Evolutionary conservation across 2,888 invertebrate genomes (phyloP), one percentile per base, ranked within the genome.

Genomic region (Scrobipalpa atriplicella): DNA sequence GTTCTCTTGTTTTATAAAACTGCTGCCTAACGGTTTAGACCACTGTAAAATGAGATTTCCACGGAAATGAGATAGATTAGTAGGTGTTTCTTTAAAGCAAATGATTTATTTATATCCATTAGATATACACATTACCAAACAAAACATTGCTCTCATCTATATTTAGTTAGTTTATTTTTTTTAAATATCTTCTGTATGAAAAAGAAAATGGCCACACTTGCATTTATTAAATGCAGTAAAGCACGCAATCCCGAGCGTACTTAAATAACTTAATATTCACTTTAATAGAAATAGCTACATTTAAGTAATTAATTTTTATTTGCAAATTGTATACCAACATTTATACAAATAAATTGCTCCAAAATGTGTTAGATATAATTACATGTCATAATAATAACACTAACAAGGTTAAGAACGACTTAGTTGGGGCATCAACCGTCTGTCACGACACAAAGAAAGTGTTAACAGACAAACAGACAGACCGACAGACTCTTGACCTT

Each of bases 221-320:
- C 54, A 56, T 21, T 56, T 56, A 29, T 13, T 56, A 10, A 56
- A 56, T 21, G 13, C 21, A 18, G 54, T 9, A 76, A 79, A 84
- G 78, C 78, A 78, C 78, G 75, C 71, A 70, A 82, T 76, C 79
- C 7, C 36, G 78, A 73, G 80, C 68, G 68, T 65, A 66, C 69
- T 69, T 77, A 73, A 47, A 47, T 0, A 56, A 54, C 18, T 1
- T 56, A 29, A 56, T 56, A 21, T 29, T 56, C 11, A 2, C 21
- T 56, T 21, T 56, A 56, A 56, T 56, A 54, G 19, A 29, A 29
- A 21, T 29, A 18, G n/a, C 16, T 51, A 21, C 21, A 2, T 38
- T 38, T 38, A 58, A 16, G 36, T 58, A 36, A 36, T 36, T 38
- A 72, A 71, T 73, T 13, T 1, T 13, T 6, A 10, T 13, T 9